phyloP scores from a whole-genome alignment of 2,888 invertebrate genomes.

The Helobdella robusta region DNA sequence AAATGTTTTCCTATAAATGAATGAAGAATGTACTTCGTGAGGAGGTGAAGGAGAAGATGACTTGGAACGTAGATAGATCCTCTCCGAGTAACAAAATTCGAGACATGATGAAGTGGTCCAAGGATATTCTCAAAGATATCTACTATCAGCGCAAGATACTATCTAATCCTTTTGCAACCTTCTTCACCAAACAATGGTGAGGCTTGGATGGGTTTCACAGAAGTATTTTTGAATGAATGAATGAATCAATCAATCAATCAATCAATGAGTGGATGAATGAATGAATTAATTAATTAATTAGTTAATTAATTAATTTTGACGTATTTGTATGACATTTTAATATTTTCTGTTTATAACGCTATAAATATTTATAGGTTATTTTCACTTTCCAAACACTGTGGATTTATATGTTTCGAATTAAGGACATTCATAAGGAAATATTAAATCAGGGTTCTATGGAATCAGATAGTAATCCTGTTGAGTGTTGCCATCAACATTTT shows the following conservation, averaged over 20 bases:
- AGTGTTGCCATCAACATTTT: slow-evolving; percentile 47
- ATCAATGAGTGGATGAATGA: too few species aligned
- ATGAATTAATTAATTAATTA: too few species aligned
- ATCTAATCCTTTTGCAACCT: slow-evolving; percentile 43
- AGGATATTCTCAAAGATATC: slow-evolving; percentile 49
- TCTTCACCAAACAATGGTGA: slow-evolving; percentile 47
- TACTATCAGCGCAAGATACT: slow-evolving; percentile 47
- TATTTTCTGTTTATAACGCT: too few species aligned
- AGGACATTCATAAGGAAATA: too few species aligned
- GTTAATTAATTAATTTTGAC: too few species aligned
- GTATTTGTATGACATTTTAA: too few species aligned
- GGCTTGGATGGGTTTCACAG: background rate
- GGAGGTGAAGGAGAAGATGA: slow-evolving; percentile 48
- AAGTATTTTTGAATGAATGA: too few species aligned
- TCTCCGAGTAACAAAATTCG: slow-evolving; percentile 50
- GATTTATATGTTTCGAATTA: too few species aligned
- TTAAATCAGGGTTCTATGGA: slow-evolving; percentile 43
- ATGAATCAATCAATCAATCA: too few species aligned
- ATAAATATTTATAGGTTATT: too few species aligned
- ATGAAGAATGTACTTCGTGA: slow-evolving; percentile 47
- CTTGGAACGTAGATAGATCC: slow-evolving; percentile 49
- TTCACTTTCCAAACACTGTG: too few species aligned
- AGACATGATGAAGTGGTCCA: slow-evolving; percentile 49
- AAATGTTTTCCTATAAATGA: background rate
- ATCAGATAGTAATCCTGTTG: slow-evolving; percentile 43